Evolutionary conservation across 2,113 vertebrate genomes (phyloP).

Genomic region (Hassar affinis): DNA sequence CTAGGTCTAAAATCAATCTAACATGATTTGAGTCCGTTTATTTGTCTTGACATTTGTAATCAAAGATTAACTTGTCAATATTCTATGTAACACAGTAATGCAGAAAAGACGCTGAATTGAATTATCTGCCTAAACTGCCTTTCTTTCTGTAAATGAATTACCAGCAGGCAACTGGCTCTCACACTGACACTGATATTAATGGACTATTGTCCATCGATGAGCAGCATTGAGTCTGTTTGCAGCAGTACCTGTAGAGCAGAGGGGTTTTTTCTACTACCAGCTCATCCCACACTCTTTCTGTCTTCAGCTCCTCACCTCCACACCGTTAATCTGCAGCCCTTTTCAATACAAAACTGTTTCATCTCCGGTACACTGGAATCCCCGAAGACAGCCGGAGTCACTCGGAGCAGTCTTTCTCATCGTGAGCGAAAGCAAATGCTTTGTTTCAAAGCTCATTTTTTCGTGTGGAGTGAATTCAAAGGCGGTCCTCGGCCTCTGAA

Average conservation of each 20-base stretch:
- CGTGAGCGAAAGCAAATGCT: slow-evolving; percentile 39
- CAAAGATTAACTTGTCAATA: background rate
- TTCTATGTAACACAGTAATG: background rate
- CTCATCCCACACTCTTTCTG: slow-evolving; percentile 28
- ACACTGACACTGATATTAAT: background rate
- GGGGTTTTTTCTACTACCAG: slow-evolving; percentile 14
- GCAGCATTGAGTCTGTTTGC: slow-evolving; percentile 1
- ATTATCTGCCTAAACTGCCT: background rate
- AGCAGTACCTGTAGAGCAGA: slow-evolving; percentile 10
- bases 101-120: background rate
- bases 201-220: background rate
- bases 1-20: background rate
- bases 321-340: slow-evolving; percentile 24
- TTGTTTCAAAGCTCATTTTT: slow-evolving; percentile 41
- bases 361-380: slow-evolving; percentile 18
- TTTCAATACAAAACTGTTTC: slow-evolving; percentile 11
- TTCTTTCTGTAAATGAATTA: background rate
- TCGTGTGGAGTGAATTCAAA: slow-evolving; percentile 49
- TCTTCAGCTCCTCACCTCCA: slow-evolving; percentile 7
- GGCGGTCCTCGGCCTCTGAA: slow-evolving; percentile 54
- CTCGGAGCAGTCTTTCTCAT: slow-evolving; percentile 26
- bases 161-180: background rate
- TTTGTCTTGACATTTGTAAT: background rate
- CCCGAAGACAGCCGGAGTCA: slow-evolving; percentile 26
- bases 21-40: background rate